Base-by-base conservation (phyloP, 2,113 vertebrate genomes). In the Microcebus ravelobensis region DNA sequence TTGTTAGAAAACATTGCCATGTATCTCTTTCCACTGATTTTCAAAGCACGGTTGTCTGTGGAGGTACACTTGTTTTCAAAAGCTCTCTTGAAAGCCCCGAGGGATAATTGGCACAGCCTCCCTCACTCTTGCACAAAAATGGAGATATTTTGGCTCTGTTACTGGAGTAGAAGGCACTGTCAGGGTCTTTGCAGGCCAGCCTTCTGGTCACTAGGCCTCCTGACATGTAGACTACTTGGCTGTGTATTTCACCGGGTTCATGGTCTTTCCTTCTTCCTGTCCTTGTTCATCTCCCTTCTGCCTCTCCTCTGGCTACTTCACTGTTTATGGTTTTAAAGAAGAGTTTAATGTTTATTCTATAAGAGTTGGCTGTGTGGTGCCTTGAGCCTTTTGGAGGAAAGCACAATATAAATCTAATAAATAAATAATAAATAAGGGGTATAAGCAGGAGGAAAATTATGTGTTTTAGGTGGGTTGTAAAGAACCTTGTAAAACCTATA, bases 401-500 rank as follows among this genome's bases (percentile, higher is more conserved):
- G 57, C 27, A 65, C 31, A 65, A 45, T 91, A 93, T 96, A 93
- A 95, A 96, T 95, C 88, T 94, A 87, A 91, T 94, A 97, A 96
- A 90, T 97, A 94, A 97, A 96, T 94, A 96, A 93, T 93, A 93
- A 97, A 95, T 90, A 95, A 91, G 83, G 84, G 57, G 76, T 73
- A 76, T 71, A 97, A 97, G 82, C 93, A 97, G 83, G 93, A 95
- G 86, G 83, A 88, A 97, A 97, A 96, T 93, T 80, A 94, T 63
- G 45, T 70, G 59, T 90, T 97, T 97, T 94, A 95, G 86, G 92
- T 94, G 95, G 91, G 83, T 84, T 96, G 89, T 97, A 95, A 97
- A 97, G 94, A 94, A 81, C 63, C 20, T 21, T 57, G 91, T 89
- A 96, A 91, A 94, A 88, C 36, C 88, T 87, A 57, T 96, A 94